Evolutionary conservation across 1,140 invertebrate genomes (phyloP).

Genomic region (Neomicropteryx cornuta): DNA sequence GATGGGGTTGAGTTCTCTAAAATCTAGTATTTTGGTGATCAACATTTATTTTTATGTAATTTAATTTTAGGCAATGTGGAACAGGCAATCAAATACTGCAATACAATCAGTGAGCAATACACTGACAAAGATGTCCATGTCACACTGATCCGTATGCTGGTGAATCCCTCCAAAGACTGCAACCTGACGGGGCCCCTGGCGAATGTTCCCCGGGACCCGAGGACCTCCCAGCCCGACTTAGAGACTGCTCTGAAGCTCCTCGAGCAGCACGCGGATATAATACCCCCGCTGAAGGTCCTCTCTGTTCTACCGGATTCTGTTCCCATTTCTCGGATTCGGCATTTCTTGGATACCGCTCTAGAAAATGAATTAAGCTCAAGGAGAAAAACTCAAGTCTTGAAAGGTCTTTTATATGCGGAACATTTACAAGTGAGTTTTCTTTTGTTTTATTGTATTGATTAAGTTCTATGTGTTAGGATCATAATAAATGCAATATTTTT

Average conservation of each 20-base stretch:
- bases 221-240: slow-evolving; percentile 54
- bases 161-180: slow-evolving; percentile 46
- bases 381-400: slow-evolving; percentile 63
- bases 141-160: slow-evolving; percentile 49
- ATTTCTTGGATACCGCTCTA: slow-evolving; percentile 67
- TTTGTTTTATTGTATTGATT: slow-evolving; percentile 20
- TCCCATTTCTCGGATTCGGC: slow-evolving; percentile 56
- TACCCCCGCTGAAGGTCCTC: slow-evolving; percentile 66
- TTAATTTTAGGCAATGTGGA: slow-evolving; percentile 54
- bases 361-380: slow-evolving; percentile 61
- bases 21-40: too few species aligned
- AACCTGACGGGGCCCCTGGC: slow-evolving; percentile 27
- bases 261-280: slow-evolving; percentile 69
- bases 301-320: slow-evolving; percentile 66
- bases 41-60: too few species aligned
- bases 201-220: slow-evolving; percentile 27
- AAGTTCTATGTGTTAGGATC: too few species aligned
- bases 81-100: slow-evolving; percentile 78
- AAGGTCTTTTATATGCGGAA: slow-evolving; percentile 73
- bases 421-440: slow-evolving; percentile 49
- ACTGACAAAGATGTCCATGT: slow-evolving; percentile 50
- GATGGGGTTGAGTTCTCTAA: too few species aligned
- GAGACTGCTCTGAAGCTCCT: slow-evolving; percentile 68
- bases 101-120: slow-evolving; percentile 46
- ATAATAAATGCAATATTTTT: too few species aligned